phyloP scores from a whole-genome alignment of 2,113 vertebrate genomes.

The human region DNA sequence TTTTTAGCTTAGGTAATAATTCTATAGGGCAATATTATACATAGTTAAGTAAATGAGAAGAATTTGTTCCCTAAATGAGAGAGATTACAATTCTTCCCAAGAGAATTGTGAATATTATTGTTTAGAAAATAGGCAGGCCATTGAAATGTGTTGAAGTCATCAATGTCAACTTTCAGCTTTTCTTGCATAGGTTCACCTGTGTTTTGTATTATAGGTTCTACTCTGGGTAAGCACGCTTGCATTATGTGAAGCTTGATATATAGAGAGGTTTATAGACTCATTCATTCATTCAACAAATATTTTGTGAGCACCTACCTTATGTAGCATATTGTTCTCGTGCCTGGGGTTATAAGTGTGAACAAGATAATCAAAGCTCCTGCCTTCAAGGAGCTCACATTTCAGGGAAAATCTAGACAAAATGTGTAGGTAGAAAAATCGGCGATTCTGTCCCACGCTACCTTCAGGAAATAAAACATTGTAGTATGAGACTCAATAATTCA shows the following conservation, averaged over 20 bases:
- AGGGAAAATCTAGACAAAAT: not conserved
- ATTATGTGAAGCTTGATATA: not conserved
- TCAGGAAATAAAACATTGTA: not conserved
- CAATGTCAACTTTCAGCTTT: slow-evolving; percentile 39
- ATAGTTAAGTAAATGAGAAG: slow-evolving; percentile 51
- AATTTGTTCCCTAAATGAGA: slow-evolving; percentile 61
- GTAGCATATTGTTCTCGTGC: not conserved
- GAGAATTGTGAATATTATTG: slow-evolving; percentile 43
- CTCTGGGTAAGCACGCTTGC: not conserved
- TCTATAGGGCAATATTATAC: slow-evolving; percentile 26
- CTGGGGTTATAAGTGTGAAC: not conserved
- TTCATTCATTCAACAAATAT: not conserved
- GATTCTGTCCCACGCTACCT: not conserved
- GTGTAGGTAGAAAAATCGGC: not conserved
- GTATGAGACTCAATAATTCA: not conserved
- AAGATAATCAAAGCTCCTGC: not conserved
- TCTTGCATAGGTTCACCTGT: slow-evolving; percentile 18
- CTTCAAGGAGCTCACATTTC: not conserved
- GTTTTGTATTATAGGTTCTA: slow-evolving; percentile 14
- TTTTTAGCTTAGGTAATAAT: slow-evolving; percentile 46
- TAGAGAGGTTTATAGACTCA: not conserved
- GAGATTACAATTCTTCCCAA: slow-evolving; percentile 15
- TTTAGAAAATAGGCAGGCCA: slow-evolving; percentile 24
- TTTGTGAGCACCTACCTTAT: not conserved
- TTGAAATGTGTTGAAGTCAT: slow-evolving; percentile 54